A percentile compares a stretch with the other conserved stretches of the same genome.
These are phyloP conservation scores for Corvus cornix DNA, from an alignment of 2,113 vertebrate species.

Conservation along the genomic window DNA sequence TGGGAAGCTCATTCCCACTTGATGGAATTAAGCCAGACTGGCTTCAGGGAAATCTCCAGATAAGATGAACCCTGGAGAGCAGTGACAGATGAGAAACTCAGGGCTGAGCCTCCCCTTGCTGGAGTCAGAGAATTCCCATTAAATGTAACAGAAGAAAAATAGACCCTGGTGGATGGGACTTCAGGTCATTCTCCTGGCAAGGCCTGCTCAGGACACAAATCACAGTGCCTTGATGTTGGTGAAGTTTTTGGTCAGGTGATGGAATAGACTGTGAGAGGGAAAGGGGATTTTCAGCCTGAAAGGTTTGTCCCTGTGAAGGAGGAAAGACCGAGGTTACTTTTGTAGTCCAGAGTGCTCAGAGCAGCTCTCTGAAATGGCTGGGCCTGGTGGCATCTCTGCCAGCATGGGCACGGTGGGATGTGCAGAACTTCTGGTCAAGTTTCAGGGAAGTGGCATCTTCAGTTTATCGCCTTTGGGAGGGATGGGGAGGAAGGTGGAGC, in stretches of 20 bases:
- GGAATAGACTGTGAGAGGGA: not conserved
- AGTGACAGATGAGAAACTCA: not conserved
- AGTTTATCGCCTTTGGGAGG: not conserved
- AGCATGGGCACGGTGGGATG: rapidly evolving
- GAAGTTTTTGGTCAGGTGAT: not conserved
- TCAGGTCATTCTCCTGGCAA: not conserved
- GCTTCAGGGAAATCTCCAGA: not conserved
- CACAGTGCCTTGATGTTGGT: not conserved
- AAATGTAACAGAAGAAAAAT: not conserved
- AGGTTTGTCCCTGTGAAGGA: not conserved
- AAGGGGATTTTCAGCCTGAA: not conserved
- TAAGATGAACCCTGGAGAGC: not conserved
- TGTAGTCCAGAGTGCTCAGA: not conserved
- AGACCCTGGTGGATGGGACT: not conserved
- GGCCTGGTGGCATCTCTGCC: not conserved
- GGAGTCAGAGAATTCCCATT: not conserved
- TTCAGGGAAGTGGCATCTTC: not conserved
- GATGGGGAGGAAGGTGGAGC: not conserved
- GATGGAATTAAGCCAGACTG: not conserved
- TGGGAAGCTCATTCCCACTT: not conserved
- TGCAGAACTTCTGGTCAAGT: not conserved
- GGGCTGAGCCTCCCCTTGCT: not conserved
- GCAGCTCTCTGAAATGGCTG: not conserved
- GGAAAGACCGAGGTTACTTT: rapidly evolving
- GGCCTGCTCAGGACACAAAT: not conserved